Evolutionary conservation across 2,888 invertebrate species (phyloP).

Genomic region (Drosophila paranaensis): DNA sequence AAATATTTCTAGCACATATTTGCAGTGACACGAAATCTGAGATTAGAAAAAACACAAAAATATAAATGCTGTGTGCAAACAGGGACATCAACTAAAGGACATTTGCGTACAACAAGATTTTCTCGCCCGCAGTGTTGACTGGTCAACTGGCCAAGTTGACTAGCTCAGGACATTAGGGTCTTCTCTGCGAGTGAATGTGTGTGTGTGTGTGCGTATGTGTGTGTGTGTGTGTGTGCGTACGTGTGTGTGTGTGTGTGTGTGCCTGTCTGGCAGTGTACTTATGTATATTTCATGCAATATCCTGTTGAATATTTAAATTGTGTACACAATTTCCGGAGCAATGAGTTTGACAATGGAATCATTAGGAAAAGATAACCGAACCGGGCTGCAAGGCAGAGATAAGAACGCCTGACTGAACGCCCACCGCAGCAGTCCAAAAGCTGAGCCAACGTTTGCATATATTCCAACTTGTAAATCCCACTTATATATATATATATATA

Average conservation of each 20-base stretch:
- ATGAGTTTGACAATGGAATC: constrained; percentile 77
- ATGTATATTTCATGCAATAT: constrained; percentile 74
- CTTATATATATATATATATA: constrained; percentile 10
- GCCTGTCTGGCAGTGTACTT: constrained; percentile 32
- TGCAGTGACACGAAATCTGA: constrained; percentile 42
- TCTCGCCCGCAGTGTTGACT: constrained; percentile 67
- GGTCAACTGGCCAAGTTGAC: constrained; percentile 40
- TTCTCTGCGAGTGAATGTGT: not conserved
- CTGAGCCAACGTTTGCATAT: constrained; percentile 42
- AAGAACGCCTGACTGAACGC: constrained; percentile 61
- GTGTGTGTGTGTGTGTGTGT: constrained; percentile 11
- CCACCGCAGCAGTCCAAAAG: constrained; percentile 31
- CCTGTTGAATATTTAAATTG: constrained; percentile 80
- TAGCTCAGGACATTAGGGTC: constrained; percentile 30
- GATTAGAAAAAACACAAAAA: constrained; percentile 38
- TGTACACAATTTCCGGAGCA: constrained; percentile 76
- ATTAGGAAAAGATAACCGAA: constrained; percentile 71
- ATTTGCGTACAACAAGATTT: constrained; percentile 64
- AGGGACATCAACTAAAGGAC: constrained; percentile 50
- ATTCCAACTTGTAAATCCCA: constrained; percentile 32
- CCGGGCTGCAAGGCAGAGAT: constrained; percentile 49
- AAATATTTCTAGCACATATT: constrained; percentile 29
- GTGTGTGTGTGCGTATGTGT: no score
- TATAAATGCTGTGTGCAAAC: constrained; percentile 28
- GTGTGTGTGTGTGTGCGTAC: not conserved